phyloP scores from a whole-genome alignment of 2,113 vertebrate genomes.

The Platysteira castanea region DNA sequence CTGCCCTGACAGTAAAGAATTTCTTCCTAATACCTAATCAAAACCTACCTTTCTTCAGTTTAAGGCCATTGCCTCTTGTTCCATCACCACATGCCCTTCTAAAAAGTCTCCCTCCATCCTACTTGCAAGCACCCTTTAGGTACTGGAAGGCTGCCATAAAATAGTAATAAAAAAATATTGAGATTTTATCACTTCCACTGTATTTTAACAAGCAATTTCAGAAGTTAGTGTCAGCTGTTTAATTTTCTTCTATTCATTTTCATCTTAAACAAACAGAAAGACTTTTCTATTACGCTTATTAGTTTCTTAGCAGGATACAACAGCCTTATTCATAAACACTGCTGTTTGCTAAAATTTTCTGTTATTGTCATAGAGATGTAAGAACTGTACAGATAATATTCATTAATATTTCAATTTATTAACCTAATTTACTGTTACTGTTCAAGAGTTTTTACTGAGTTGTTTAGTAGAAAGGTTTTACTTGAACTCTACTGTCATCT shows the following conservation, averaged over 20 bases:
- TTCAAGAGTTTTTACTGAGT: background rate
- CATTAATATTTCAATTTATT: background rate
- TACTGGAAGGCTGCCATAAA: background rate
- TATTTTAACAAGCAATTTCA: background rate
- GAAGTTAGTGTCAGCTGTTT: background rate
- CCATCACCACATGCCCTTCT: background rate
- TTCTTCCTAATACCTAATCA: background rate
- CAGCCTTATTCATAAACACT: background rate
- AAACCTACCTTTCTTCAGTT: background rate
- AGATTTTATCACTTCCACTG: background rate
- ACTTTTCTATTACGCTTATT: background rate
- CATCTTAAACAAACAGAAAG: background rate
- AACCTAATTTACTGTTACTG: background rate
- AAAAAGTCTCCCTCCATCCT: background rate
- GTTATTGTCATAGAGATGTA: background rate
- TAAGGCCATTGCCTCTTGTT: background rate
- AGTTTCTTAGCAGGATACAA: background rate
- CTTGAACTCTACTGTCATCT: constrained; percentile 37
- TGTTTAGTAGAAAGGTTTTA: background rate
- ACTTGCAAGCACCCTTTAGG: background rate
- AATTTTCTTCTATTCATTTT: background rate
- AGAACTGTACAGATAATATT: background rate
- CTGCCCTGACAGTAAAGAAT: background rate
- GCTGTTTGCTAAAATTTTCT: background rate
- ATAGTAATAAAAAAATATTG: background rate